Base-by-base conservation (phyloP, 2,888 invertebrate genomes). In the Torymus tubicola region DNA sequence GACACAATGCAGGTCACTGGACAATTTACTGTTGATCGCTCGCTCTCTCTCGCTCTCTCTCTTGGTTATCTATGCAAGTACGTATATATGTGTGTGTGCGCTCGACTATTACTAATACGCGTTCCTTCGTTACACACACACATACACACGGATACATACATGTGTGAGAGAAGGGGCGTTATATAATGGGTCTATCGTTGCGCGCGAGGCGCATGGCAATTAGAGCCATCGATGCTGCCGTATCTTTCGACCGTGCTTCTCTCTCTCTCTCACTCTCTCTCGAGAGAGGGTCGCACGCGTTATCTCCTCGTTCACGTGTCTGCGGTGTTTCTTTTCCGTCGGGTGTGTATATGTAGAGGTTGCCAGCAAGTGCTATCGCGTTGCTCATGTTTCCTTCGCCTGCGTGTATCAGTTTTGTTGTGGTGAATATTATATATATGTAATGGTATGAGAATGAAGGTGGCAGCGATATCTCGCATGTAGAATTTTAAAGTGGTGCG, bases 1-100 rank as follows among this genome's bases (percentile, higher is more conserved):
- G 16, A 81, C 70, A 81, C 70, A 81, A 81, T 79, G 69, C 81
- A 67, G 81, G 78, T 81, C 81, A 81, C 75, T 64, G 76, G 79
- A 79, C 79, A 81, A 81, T 81, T 81, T 78, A 78, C 78, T 53
- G 78, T 63, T 78, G 72, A 81, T 81, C 77, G 77, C 69, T 42
- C 42, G 72, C 18, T 71, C 61, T 1, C 61, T 1, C 21, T 21
- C 21, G 60, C 67, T 42, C 73, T 58, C 64, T 42, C 42, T 42
- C 42, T 42, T 8, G 42, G 42, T 73, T 81, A 69, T 69, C 64
- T 21, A 16, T 16, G 21, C 16, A 18, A 5, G 21, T 42, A 2
- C 13, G 10, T 70, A 58, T 31, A 16, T 58, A 24, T 75, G 16
- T 55, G 31, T 67, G 42, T 42, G 8, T 42, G 42, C 42, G 67